These are phyloP conservation scores for Chrysolophus pictus DNA, from an alignment of 2,797 vertebrate species.

Conservation along the genomic window DNA sequence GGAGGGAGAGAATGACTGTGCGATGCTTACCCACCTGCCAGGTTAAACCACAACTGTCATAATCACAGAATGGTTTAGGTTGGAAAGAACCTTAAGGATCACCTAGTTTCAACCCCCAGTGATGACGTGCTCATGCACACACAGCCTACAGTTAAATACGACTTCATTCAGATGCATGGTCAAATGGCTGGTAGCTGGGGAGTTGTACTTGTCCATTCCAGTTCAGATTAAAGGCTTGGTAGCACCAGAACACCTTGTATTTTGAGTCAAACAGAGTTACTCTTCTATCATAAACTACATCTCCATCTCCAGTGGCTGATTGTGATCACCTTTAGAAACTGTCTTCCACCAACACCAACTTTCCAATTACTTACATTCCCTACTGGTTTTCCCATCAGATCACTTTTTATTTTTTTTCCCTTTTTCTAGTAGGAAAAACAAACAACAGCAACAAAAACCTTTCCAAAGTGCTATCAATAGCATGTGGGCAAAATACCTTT, in stretches of 20 bases:
- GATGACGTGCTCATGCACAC: background rate
- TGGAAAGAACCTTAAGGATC: too few species aligned
- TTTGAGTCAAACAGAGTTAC: background rate
- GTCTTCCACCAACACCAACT: background rate
- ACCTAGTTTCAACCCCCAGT: too few species aligned
- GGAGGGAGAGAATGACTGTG: too few species aligned
- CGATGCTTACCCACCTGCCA: too few species aligned
- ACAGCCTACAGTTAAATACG: background rate
- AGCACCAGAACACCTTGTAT: background rate
- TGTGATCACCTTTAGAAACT: background rate
- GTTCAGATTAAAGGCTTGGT: background rate
- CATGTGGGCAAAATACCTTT: background rate
- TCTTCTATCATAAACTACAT: background rate
- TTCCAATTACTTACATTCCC: background rate
- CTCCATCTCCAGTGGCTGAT: background rate
- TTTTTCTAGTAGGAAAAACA: background rate
- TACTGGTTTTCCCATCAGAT: background rate
- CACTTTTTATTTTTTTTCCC: background rate
- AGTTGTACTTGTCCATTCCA: background rate
- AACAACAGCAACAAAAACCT: background rate
- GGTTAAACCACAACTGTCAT: too few species aligned
- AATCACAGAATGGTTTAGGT: too few species aligned
- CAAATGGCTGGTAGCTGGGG: background rate
- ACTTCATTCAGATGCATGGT: background rate
- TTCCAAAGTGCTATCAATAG: slow-evolving; percentile 19